A percentile compares a stretch with the other conserved stretches of the same genome.
Conservation (phyloP, 2,113 vertebrate genomes). For the Ceyx margarethae region DNA sequence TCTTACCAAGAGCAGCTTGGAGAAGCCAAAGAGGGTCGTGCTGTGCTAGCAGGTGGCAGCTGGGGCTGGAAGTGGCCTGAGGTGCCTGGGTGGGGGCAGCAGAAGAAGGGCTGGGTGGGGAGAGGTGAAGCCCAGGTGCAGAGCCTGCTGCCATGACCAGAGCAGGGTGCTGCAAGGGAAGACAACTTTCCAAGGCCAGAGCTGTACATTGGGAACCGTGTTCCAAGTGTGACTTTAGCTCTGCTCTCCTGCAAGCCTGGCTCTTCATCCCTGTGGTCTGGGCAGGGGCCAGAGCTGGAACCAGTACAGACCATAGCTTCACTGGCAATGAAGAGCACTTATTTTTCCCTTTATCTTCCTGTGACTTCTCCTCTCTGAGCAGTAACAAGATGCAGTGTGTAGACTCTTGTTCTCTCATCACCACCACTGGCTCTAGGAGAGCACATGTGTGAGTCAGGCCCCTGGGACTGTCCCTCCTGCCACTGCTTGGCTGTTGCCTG, state of each 20-base stretch:
- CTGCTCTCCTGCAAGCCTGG: neutral
- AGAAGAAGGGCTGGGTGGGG: neutral
- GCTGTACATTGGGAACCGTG: neutral
- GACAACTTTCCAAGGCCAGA: neutral
- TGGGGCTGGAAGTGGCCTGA: neutral
- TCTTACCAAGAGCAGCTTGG: neutral
- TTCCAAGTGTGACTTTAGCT: neutral
- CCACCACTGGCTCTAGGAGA: constrained; percentile 12
- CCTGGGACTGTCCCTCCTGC: constrained; percentile 46
- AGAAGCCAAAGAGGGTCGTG: fast-evolving
- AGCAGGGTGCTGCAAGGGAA: neutral
- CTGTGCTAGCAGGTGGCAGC: neutral
- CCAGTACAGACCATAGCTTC: constrained; percentile 7
- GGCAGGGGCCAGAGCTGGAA: constrained; percentile 44
- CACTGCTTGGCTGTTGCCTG: constrained; percentile 19
- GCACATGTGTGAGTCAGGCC: constrained; percentile 43
- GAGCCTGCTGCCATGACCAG: neutral
- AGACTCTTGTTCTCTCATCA: constrained; percentile 21
- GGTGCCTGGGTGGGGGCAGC: neutral
- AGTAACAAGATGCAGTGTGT: neutral
- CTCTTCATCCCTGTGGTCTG: constrained; percentile 11
- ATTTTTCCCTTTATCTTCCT: constrained; percentile 42
- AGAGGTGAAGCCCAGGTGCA: fast-evolving
- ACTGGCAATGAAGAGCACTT: neutral
- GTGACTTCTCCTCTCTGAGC: neutral